These are phyloP conservation scores for Ceratina calcarata DNA, from an alignment of 1,140 invertebrate genomes.

Conservation along the genomic window DNA sequence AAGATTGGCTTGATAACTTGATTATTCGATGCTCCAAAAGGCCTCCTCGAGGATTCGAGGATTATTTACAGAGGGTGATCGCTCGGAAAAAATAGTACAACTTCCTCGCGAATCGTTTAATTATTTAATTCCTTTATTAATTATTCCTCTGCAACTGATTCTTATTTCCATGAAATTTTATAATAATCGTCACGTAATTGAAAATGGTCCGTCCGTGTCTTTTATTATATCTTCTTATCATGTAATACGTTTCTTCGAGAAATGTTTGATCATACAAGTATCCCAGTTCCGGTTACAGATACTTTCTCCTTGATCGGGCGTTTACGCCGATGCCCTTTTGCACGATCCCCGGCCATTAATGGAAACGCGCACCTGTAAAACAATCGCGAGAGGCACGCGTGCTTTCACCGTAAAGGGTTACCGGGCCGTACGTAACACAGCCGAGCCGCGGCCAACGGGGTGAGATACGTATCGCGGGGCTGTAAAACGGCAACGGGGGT, in stretches of 20 bases:
- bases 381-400: slow-evolving; percentile 45
- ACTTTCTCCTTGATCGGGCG: background rate
- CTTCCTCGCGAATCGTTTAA: background rate
- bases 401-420: slow-evolving; percentile 54
- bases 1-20: slow-evolving; percentile 16
- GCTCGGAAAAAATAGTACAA: too few relatives aligned
- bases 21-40: slow-evolving; percentile 6
- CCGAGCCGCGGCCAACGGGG: slow-evolving; percentile 24
- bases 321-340: slow-evolving; percentile 1
- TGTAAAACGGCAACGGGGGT: slow-evolving; percentile 46
- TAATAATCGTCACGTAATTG: too few relatives aligned
- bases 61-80: too few relatives aligned
- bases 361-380: slow-evolving; percentile 42
- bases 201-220: too few relatives aligned
- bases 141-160: background rate
- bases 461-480: slow-evolving; percentile 53
- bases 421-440: background rate
- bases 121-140: slow-evolving; percentile 5
- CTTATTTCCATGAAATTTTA: background rate
- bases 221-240: too few relatives aligned
- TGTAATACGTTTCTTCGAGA: too few relatives aligned
- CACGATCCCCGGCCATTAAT: background rate
- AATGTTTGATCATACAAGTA: too few relatives aligned
- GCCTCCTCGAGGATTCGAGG: background rate
- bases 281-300: background rate